A percentile compares a stretch with the other conserved stretches of the same genome.
These are phyloP conservation scores for Huso huso DNA, from an alignment of 2,797 vertebrate species.

Conservation along the genomic window DNA sequence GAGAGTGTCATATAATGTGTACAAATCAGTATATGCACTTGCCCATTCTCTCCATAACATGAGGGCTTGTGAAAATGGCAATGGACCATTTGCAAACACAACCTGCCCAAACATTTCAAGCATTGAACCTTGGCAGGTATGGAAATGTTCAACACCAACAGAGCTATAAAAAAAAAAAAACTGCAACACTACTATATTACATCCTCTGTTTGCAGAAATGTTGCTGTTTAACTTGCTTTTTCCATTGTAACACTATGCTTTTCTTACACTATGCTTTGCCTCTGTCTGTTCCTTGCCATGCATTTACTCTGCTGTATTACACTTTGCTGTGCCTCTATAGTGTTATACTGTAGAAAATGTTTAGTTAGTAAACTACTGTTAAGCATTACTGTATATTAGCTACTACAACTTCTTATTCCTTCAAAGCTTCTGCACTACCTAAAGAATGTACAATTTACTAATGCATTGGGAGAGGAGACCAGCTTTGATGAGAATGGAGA, in stretches of 20 bases:
- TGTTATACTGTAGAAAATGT: too few species aligned
- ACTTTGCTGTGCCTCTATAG: too few species aligned
- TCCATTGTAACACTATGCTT: not conserved
- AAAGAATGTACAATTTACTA: conserved; percentile 50
- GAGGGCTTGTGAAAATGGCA: conserved; percentile 46
- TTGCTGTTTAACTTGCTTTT: not conserved
- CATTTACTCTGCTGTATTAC: too few species aligned
- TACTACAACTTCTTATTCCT: not conserved
- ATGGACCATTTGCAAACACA: conserved; percentile 37
- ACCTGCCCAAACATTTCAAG: conserved; percentile 42
- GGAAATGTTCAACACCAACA: not conserved
- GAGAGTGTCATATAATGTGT: conserved; percentile 71
- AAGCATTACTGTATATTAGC: too few species aligned
- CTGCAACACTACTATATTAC: too few species aligned
- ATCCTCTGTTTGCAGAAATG: not conserved
- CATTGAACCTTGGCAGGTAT: conserved; percentile 62
- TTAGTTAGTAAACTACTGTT: too few species aligned
- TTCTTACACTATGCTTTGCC: not conserved
- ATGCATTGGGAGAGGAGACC: conserved; percentile 54
- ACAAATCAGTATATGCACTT: conserved; percentile 63
- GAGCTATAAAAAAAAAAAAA: too few species aligned
- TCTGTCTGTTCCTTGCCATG: too few species aligned
- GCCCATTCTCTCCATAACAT: conserved; percentile 51
- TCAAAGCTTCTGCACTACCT: conserved; percentile 59
- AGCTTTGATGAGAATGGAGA: conserved; percentile 67